These are phyloP conservation scores for Sebastes iracundus DNA, from an alignment of 2,797 vertebrate species.

Conservation along the genomic window DNA sequence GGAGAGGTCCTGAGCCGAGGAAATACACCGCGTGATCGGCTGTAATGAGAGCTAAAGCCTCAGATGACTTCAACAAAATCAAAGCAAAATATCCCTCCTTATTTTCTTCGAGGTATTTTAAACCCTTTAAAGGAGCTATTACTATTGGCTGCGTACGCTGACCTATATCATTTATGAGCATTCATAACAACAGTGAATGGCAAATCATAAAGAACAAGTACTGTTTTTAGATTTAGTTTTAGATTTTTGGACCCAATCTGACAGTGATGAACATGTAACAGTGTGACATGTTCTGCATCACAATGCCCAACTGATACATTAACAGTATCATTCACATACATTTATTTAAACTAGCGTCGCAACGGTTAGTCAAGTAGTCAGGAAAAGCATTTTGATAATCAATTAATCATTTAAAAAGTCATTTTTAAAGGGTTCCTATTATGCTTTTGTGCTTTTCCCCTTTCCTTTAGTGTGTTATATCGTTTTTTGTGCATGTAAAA, in stretches of 20 bases:
- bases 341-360: neutral
- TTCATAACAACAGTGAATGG: neutral
- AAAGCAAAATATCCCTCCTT: constrained; percentile 25
- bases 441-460: too few relatives aligned
- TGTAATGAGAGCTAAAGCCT: constrained; percentile 31
- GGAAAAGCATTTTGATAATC: neutral
- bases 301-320: neutral
- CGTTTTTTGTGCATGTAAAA: too few relatives aligned
- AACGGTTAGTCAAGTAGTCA: neutral
- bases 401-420: neutral
- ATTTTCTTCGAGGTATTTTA: constrained; percentile 18
- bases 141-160: neutral
- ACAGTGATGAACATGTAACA: neutral
- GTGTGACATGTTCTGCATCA: neutral
- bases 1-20: constrained; percentile 22
- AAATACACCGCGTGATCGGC: constrained; percentile 11
- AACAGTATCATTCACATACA: neutral
- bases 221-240: neutral
- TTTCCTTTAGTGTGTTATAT: too few relatives aligned
- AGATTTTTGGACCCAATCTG: neutral
- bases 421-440: too few relatives aligned
- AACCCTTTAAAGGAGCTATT: neutral
- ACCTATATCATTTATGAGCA: neutral
- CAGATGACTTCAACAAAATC: constrained; percentile 35
- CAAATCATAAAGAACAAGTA: neutral